Evolutionary conservation across 1,140 invertebrate species (phyloP).

Genomic region (Micrasema minimum): DNA sequence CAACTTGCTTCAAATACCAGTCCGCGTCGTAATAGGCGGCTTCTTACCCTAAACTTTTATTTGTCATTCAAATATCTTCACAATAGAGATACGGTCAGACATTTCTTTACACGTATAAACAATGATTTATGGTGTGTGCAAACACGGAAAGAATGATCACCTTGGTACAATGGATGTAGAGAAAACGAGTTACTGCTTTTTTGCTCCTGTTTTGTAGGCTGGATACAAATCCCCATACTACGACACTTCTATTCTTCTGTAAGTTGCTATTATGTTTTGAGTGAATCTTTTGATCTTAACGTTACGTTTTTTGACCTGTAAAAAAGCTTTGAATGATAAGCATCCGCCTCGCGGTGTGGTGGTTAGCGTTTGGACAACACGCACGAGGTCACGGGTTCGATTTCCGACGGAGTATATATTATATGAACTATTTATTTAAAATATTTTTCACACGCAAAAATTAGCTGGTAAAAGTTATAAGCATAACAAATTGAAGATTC

Average conservation of each 20-base stretch:
- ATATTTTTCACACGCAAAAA: no score
- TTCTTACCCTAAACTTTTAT: not conserved
- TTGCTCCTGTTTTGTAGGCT: slow-evolving; percentile 9
- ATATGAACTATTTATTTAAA: no score
- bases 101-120: slow-evolving; percentile 39
- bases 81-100: slow-evolving; percentile 40
- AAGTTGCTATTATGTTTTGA: not conserved
- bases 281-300: slow-evolving; percentile 4
- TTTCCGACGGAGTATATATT: no score
- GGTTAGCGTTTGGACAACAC: no score
- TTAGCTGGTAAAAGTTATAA: no score
- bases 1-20: no score
- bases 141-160: slow-evolving; percentile 41
- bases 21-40: no score
- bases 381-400: no score
- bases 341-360: no score
- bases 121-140: slow-evolving; percentile 53
- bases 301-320: no score
- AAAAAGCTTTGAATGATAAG: no score
- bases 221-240: not conserved
- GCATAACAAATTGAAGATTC: no score
- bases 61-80: slow-evolving; percentile 50
- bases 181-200: slow-evolving; percentile 26
- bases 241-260: slow-evolving; percentile 3
- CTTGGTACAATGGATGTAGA: slow-evolving; percentile 26